Percentiles rank a stretch among this genome's conserved stretches.
These are phyloP conservation scores for Trichogramma pretiosum DNA, from an alignment of 1,140 invertebrate species.

Conservation along the genomic window DNA sequence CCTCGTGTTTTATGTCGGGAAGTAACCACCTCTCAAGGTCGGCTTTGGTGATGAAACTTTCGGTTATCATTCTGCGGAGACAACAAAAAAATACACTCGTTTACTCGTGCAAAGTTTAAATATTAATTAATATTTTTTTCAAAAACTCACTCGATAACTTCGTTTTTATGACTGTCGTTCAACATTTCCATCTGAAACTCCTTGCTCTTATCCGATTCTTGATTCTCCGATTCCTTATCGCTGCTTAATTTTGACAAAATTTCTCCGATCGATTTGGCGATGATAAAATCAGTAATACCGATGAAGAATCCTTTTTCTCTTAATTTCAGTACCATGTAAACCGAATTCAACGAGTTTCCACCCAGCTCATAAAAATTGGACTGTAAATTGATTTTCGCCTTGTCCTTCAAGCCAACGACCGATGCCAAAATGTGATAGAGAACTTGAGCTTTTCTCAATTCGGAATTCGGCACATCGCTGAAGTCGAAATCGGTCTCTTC, in stretches of 20 bases:
- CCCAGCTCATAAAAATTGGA: slow-evolving; percentile 77
- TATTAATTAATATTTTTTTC: background rate
- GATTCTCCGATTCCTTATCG: slow-evolving; percentile 15
- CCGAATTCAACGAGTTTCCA: slow-evolving; percentile 78
- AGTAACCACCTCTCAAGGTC: slow-evolving; percentile 70
- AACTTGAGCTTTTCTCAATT: slow-evolving; percentile 54
- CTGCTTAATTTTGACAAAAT: slow-evolving; percentile 52
- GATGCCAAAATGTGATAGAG: slow-evolving; percentile 64
- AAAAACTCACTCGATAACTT: slow-evolving; percentile 48
- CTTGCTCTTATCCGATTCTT: slow-evolving; percentile 13
- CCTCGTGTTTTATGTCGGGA: slow-evolving; percentile 51
- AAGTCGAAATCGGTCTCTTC: slow-evolving; percentile 52
- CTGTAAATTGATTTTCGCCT: slow-evolving; percentile 49
- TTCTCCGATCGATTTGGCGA: slow-evolving; percentile 58
- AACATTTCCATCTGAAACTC: slow-evolving; percentile 49
- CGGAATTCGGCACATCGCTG: slow-evolving; percentile 48
- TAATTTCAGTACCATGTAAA: slow-evolving; percentile 68
- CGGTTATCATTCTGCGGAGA: slow-evolving; percentile 72
- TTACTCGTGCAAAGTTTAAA: background rate
- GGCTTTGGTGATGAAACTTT: slow-evolving; percentile 75
- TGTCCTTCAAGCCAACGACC: slow-evolving; percentile 54
- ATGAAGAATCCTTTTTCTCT: slow-evolving; percentile 70
- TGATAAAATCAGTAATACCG: slow-evolving; percentile 72
- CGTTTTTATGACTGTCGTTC: slow-evolving; percentile 52
- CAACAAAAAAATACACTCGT: slow-evolving; percentile 22